Evolutionary conservation across 2,888 invertebrate species (phyloP).

Genomic region (Anarsia innoxiella): DNA sequence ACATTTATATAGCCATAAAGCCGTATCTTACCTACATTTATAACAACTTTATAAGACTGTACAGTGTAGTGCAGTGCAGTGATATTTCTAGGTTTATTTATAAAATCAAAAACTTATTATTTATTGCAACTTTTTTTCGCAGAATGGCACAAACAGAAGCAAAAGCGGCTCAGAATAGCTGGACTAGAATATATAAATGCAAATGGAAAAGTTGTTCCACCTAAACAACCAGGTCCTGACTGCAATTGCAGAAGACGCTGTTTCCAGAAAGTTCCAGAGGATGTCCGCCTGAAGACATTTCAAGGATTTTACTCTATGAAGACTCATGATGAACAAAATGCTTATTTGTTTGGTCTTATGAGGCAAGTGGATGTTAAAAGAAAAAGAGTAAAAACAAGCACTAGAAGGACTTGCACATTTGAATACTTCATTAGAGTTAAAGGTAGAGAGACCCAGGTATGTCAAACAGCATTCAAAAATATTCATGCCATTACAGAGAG

Average conservation of each 20-base stretch:
- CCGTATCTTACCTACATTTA: too few species aligned
- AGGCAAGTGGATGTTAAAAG: conserved; percentile 74
- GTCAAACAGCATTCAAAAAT: conserved; percentile 75
- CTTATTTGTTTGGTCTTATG: conserved; percentile 74
- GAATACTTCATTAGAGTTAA: conserved; percentile 73
- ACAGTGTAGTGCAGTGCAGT: too few species aligned
- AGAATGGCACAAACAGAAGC: conserved; percentile 77
- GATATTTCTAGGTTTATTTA: too few species aligned
- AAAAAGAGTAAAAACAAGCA: conserved; percentile 71
- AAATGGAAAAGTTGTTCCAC: conserved; percentile 73
- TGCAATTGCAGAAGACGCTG: conserved; percentile 72
- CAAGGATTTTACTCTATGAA: conserved; percentile 74
- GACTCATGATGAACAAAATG: conserved; percentile 76
- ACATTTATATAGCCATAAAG: too few species aligned
- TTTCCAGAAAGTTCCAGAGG: conserved; percentile 68
- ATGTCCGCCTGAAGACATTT: conserved; percentile 66
- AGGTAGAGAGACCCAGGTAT: conserved; percentile 73
- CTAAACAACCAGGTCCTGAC: conserved; percentile 70
- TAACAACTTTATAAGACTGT: too few species aligned
- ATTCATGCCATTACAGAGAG: conserved; percentile 75
- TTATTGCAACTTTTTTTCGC: conserved; percentile 28
- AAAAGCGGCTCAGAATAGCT: conserved; percentile 71
- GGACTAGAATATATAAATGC: conserved; percentile 73
- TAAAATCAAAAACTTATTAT: too few species aligned
- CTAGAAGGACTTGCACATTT: conserved; percentile 72